Evolutionary conservation across 2,888 invertebrate genomes (phyloP), one percentile per base, ranked within the genome.

Genomic region (Pachymerium ferrugineum): DNA sequence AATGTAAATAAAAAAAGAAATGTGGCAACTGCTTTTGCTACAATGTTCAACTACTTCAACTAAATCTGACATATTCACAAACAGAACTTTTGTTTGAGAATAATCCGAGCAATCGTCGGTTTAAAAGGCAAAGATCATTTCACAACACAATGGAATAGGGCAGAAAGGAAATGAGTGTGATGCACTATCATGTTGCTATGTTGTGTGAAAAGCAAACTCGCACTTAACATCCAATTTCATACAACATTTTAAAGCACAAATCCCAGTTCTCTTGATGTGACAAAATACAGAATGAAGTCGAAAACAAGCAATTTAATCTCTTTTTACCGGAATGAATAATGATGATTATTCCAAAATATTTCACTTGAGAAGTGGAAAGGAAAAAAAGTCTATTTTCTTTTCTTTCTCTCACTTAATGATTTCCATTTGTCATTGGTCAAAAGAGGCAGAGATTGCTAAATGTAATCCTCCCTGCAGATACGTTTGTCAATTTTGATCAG

Each of bases 361-460:
- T 62, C 62, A 62, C 62, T 62, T 12, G 10, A 25, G 22, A 62
- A 25, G 19, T 10, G 22, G 47, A 22, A 19, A 22, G 47, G 19
- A 54, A 54, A 62, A 62, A n/a, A 14, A 28, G 25, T n/a, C 10
- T 62, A 62, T 62, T 62, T 62, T n/a, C 14, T 28, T 28, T 62
- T 62, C 62, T n/a, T 28, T 62, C 28, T 38, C 38, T 12, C n/a
- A 38, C 38, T 38, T 4, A 62, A 62, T 62, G 62, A 62, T 28
- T 62, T 28, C 62, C 62, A 62, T 62, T 62, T 62, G 62, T 62
- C 62, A 62, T 62, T 62, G 62, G 62, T 62, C 62, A n/a, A n/a
- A 62, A 1, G 28, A 28, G 28, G 28, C 28, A 62, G n/a, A 62
- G 28, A 62, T 62, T 62, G n/a, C n/a, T 14, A 25, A 62, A 62